Evolutionary conservation across 2,113 vertebrate genomes (phyloP).

Genomic region (Sander lucioperca): DNA sequence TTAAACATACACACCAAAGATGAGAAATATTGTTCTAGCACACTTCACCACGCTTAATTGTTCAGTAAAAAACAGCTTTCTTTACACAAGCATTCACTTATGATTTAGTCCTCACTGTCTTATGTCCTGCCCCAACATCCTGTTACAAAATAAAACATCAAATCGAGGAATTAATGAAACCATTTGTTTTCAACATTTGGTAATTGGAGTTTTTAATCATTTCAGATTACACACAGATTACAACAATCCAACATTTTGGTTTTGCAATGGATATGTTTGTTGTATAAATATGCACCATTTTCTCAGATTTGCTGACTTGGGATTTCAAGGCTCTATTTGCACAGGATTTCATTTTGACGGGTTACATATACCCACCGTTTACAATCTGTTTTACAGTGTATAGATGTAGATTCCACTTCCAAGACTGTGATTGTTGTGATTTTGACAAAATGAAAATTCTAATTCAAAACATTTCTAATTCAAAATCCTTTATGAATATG

Average conservation of each 20-base stretch:
- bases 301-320: slow-evolving; percentile 9
- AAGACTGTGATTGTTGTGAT: neutral
- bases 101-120: neutral
- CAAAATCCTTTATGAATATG: neutral
- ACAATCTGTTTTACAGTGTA: neutral
- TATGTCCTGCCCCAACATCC: neutral
- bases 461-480: neutral
- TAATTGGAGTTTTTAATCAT: neutral
- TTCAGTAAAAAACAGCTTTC: neutral
- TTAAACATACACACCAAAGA: slow-evolving; percentile 59
- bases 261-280: neutral
- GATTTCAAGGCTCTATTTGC: slow-evolving; percentile 15
- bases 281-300: slow-evolving; percentile 4
- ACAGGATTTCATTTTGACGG: slow-evolving; percentile 25
- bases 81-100: slow-evolving; percentile 2
- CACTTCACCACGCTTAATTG: neutral
- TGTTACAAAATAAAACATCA: slow-evolving; percentile 3
- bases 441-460: neutral
- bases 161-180: neutral
- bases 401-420: neutral
- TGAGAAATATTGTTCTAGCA: slow-evolving; percentile 4
- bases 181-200: neutral
- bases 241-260: neutral
- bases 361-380: neutral
- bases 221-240: slow-evolving; percentile 9